Evolutionary conservation across 2,113 vertebrate species (phyloP).

Genomic region (Thamnaconus septentrionalis): DNA sequence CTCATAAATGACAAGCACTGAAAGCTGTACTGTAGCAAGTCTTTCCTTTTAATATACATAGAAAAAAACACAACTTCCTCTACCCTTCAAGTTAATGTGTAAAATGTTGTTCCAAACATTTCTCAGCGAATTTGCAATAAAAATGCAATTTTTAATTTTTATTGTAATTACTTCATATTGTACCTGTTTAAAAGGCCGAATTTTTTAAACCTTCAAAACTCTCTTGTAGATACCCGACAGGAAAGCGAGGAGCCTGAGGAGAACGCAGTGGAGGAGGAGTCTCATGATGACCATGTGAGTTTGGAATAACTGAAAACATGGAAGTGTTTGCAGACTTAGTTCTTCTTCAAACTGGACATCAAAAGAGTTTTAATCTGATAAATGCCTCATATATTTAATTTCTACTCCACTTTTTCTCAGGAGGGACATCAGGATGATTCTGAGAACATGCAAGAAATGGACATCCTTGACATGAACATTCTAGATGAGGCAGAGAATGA

Average conservation of each 20-base stretch:
- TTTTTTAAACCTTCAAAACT: neutral
- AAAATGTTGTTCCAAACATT: too few species aligned
- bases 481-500: conserved; percentile 86
- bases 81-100: too few species aligned
- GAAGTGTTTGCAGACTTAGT: neutral
- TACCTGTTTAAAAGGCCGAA: too few species aligned
- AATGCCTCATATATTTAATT: neutral
- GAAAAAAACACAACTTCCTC: too few species aligned
- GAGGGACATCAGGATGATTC: conserved; percentile 81
- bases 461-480: conserved; percentile 87
- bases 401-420: conserved; percentile 52
- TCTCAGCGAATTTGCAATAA: too few species aligned
- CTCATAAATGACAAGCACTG: too few species aligned
- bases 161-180: too few species aligned
- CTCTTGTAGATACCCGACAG: conserved; percentile 75
- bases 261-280: conserved; percentile 86
- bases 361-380: too few species aligned
- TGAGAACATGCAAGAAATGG: conserved; percentile 85
- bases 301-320: neutral
- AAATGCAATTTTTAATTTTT: too few species aligned
- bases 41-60: too few species aligned
- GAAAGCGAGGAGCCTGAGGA: conserved; percentile 88
- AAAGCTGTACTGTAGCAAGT: too few species aligned
- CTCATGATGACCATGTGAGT: conserved; percentile 84
- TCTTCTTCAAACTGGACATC: neutral